Base-by-base conservation (phyloP, 2,113 vertebrate genomes). In the Papio anubis region DNA sequence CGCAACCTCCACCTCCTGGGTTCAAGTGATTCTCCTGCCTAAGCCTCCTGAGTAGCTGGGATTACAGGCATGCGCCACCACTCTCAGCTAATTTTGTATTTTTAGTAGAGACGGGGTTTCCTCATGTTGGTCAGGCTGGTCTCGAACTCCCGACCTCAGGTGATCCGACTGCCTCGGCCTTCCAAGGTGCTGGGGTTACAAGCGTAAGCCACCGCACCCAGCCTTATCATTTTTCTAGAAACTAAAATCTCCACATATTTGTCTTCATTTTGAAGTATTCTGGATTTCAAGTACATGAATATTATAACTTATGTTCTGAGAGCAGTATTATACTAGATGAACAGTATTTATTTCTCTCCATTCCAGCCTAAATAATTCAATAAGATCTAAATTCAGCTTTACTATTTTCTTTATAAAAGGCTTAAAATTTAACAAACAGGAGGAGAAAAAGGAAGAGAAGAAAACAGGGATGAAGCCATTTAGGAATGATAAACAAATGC, bases 231-330 rank as follows among this genome's bases (percentile, higher is more conserved):
- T 94, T 84, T 78, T 84, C 64, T 93, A 57, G 57, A 66, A 91
- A 75, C 55, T 70, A 76, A 94, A 93, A 87, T 55, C 82, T 88
- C 40, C 35, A 59, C 87, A 50, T 87, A 86, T 81, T 61, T 73
- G 4, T 91, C 52, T 97, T 86, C 38, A 68, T 93, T 72, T 90
- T 87, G 57, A 91, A 84, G 25, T 93, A 30, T 59, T 96, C 93
- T 73, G 43, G 10, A 35, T 80, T 92, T 79, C 38, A 18, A 91
- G 38, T 21, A 21, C 32, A 13, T 52, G 40, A 55, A 45, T 66
- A 35, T 78, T 88, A 64, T 45, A 91, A 27, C 27, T 68, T 40
- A 18, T 6, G 11, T 88, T 52, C 55, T 70, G n/a, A 87, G 55
- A 93, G 59, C 32, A 23, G 6, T n/a, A 48, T 88, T 91, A 96